Evolutionary conservation across 2,113 vertebrate species (phyloP).

Genomic region (Rousettus leschenaultii): DNA sequence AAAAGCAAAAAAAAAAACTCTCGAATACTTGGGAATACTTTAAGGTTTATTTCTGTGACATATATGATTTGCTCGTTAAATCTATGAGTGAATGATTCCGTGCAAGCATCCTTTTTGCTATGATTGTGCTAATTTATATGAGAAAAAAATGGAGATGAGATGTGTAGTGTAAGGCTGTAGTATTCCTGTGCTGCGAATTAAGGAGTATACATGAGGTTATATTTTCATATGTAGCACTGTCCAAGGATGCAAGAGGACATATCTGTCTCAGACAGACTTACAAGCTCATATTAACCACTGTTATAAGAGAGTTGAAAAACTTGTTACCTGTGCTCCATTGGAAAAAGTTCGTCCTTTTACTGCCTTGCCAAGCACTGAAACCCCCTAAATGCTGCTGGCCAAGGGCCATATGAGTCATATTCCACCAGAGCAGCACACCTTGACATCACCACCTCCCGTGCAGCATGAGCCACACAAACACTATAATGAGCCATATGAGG

Average conservation of each 20-base stretch:
- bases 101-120: slow-evolving; percentile 94
- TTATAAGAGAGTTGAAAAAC: slow-evolving; percentile 87
- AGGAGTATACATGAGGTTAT: slow-evolving; percentile 87
- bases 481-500: slow-evolving; percentile 86
- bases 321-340: slow-evolving; percentile 76
- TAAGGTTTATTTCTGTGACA: slow-evolving; percentile 94
- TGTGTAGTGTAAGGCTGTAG: slow-evolving; percentile 88
- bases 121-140: slow-evolving; percentile 89
- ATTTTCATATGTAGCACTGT: slow-evolving; percentile 92
- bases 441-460: slow-evolving; percentile 82
- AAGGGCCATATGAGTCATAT: slow-evolving; percentile 82
- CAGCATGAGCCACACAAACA: slow-evolving; percentile 85
- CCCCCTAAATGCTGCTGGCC: slow-evolving; percentile 84
- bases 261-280: slow-evolving; percentile 91
- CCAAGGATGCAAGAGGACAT: slow-evolving; percentile 90
- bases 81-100: slow-evolving; percentile 92
- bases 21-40: slow-evolving; percentile 89
- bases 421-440: slow-evolving; percentile 85
- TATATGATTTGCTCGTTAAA: slow-evolving; percentile 92
- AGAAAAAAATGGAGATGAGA: slow-evolving; percentile 83
- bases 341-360: slow-evolving; percentile 83
- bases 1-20: slow-evolving; percentile 83
- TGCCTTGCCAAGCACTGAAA: slow-evolving; percentile 77
- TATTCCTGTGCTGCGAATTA: slow-evolving; percentile 89
- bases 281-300: slow-evolving; percentile 91